Percentiles rank a stretch among this genome's conserved stretches.
Evolutionary conservation across 2,113 vertebrate species (phyloP).

Genomic region (Thalassarche chlororhynchos): DNA sequence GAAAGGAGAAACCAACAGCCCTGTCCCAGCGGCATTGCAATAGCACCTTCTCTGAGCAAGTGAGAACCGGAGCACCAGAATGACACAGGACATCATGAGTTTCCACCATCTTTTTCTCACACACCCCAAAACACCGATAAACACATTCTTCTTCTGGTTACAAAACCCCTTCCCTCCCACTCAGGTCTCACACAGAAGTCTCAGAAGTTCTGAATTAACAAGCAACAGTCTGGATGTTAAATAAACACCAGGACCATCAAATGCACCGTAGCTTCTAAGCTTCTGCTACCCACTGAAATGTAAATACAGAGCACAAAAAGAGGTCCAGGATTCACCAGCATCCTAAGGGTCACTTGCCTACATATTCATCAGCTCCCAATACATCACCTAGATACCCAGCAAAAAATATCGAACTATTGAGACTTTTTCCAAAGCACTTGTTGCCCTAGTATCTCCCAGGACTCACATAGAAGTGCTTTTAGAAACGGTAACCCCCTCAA

Average conservation of each 20-base stretch:
- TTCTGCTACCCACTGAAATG: slow-evolving; percentile 30
- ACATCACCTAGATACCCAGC: not conserved
- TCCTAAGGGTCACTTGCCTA: not conserved
- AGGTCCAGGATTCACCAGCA: not conserved
- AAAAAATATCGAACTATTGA: not conserved
- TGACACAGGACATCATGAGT: not conserved
- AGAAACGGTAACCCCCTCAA: not conserved
- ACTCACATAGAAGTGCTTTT: not conserved
- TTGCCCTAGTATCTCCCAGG: not conserved
- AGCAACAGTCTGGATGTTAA: slow-evolving; percentile 23
- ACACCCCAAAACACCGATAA: not conserved
- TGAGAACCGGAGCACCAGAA: rapidly evolving
- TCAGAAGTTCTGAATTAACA: slow-evolving; percentile 49
- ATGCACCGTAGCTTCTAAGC: not conserved
- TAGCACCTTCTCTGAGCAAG: not conserved
- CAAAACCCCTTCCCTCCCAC: slow-evolving; percentile 46
- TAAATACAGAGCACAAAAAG: not conserved
- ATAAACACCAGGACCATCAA: slow-evolving; percentile 58
- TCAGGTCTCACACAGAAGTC: slow-evolving; percentile 27
- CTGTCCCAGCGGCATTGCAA: not conserved
- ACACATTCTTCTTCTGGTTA: slow-evolving; percentile 29
- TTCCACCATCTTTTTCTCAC: not conserved
- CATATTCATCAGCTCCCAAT: not conserved
- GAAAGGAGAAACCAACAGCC: not conserved
- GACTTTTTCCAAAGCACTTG: not conserved